Percentiles rank a stretch among this genome's conserved stretches.
Conservation (phyloP, 2,797 vertebrate genomes). For the Periophthalmus magnuspinnatus region DNA sequence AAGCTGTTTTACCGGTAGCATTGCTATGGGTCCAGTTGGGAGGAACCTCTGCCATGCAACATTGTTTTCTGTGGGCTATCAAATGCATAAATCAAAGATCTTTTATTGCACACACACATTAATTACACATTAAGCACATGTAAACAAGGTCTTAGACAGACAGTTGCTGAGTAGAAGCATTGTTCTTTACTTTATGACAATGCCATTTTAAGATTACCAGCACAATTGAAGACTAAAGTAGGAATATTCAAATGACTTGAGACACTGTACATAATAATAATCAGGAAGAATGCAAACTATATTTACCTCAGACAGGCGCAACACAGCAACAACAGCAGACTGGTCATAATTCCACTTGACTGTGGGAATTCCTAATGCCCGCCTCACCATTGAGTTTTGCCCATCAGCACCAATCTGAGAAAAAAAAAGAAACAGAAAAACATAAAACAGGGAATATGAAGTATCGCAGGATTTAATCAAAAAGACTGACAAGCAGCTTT, state of each 20-base stretch:
- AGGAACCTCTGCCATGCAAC: slow-evolving; percentile 99
- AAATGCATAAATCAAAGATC: slow-evolving; percentile 39
- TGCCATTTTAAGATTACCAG: slow-evolving; percentile 20
- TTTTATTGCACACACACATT: slow-evolving; percentile 21
- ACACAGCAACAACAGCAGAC: slow-evolving; percentile 93
- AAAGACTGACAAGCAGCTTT: slow-evolving; percentile 88
- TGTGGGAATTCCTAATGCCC: slow-evolving; percentile 83
- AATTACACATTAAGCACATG: slow-evolving; percentile 24
- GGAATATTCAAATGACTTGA: slow-evolving; percentile 7
- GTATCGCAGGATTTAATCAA: background rate
- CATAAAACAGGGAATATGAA: background rate
- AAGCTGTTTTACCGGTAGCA: slow-evolving; percentile 87
- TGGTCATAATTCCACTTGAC: slow-evolving; percentile 94
- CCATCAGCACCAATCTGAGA: slow-evolving; percentile 93
- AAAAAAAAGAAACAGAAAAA: slow-evolving; percentile 12
- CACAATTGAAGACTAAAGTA: slow-evolving; percentile 19
- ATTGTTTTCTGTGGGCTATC: slow-evolving; percentile 93
- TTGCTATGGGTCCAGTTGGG: slow-evolving; percentile 92
- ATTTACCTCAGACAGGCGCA: slow-evolving; percentile 90
- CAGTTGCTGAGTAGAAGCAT: slow-evolving; percentile 13
- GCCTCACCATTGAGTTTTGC: slow-evolving; percentile 89
- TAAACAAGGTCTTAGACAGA: slow-evolving; percentile 31
- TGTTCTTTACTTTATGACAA: slow-evolving; percentile 35
- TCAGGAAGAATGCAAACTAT: slow-evolving; percentile 1
- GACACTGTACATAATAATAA: slow-evolving; percentile 7